Evolutionary conservation across 2,113 vertebrate species (phyloP), one percentile per base, ranked within the genome.

Genomic region (Lophius piscatorius): DNA sequence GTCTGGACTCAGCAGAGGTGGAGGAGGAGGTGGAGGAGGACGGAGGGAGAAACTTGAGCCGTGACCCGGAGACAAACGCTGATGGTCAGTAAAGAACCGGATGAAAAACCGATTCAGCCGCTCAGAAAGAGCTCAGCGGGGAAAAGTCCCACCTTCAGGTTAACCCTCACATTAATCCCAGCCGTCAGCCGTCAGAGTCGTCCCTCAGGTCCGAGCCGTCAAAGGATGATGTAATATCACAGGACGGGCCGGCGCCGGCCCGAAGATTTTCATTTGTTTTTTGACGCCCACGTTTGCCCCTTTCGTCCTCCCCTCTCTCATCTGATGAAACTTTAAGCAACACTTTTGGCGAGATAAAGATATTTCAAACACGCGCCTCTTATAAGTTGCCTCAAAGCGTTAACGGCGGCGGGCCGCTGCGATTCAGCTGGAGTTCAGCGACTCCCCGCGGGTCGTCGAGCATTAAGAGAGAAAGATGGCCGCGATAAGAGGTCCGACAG

Each of bases 141-240:
- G 23, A 31, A 39, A 64, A 63, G 52, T 18, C 4, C 33, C 46
- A 21, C 36, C 56, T 63, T 55, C 18, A 46, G 38, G 47, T 66
- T 10, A 47, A 36, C 60, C 18, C 39, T 69, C 67, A 33, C 28
- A 46, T 55, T 42, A 33, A 24, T 74, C 63, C 40, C 26, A 64
- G 50, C 49, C 52, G 58, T 57, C 70, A 58, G 68, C 42, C 47
- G 66, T 59, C 55, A 59, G 21, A 49, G 44, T 68, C 50, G 66
- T 79, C 50, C 68, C 40, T 29, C 23, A 58, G 39, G 50, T 45
- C 28, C 48, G 39, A 60, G 59, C 64, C 38, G 33, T 3, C 23
- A 62, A 33, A 21, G 42, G 18, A 49, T 50, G 33, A 55, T 47
- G 38, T 7, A 29, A 11, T 24, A 52, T 17, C 3, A 42, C 13